Evolutionary conservation across 2,113 vertebrate genomes (phyloP), one percentile per base, ranked within the genome.

Genomic region (Dipodomys merriami): DNA sequence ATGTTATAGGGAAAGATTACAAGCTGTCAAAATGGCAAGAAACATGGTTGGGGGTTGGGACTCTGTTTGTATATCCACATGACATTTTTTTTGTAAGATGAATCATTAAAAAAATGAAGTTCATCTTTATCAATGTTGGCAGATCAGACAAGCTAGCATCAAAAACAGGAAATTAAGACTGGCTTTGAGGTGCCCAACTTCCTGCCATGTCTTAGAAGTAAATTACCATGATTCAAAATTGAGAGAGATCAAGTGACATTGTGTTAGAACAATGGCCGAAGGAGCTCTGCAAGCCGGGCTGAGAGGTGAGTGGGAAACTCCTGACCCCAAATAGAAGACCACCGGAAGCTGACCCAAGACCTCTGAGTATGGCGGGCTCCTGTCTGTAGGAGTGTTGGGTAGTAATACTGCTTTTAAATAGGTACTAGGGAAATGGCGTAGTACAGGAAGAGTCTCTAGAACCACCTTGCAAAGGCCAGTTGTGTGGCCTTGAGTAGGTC

Each of bases 51-150:
- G 60, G 27, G 30, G 29, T 29, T 91, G 62, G 39, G 73, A 87
- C 9, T 83, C 27, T 69, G 22, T 27, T 13, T 60, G 44, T 85
- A 6, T 80, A 79, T 71, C 10, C 76, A 85, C 53, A 79, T 11
- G 39, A 57, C 33, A 73, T 86, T 85, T 11, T 77, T 90, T 95
- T 89, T 79, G 60, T 62, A 76, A 60, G 18, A 57, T 53, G 20
- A 19, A 18, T 19, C 49, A 22, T 35, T 83, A 79, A 46, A 57
- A 90, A 82, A 95, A 30, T 11, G 46, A 95, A 12, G 53, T 62
- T 80, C 16, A 19, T 71, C 86, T 95, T 72, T 78, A 35, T 90
- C 62, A 33, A 15, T 91, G 95, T 91, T 95, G 73, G 60, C 46
- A 85, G 44, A 87, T 91, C n/a, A 83, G 68, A 91, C 73, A 71